Base-by-base conservation (phyloP, 2,888 invertebrate species). In the Prionchulus punctatus region DNA sequence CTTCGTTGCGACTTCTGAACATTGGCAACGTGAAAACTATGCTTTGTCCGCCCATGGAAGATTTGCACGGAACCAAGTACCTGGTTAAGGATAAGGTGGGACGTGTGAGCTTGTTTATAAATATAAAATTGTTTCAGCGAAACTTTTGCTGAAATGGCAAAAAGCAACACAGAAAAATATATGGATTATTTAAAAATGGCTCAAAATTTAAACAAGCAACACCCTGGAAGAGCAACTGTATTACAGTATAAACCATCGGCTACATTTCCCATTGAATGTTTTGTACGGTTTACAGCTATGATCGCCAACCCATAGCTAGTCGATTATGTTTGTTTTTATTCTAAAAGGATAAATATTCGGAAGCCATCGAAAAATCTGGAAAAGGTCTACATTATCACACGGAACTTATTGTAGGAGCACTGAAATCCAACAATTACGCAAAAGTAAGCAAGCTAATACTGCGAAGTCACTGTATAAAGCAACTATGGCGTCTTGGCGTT, bases 1-100 rank as follows among this genome's bases (percentile, higher is more conserved):
- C 25, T 18, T 27, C 31, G 21, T 3, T 21, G 15, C 4, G 36
- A 3, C 23, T 52, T 3, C 12, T 52, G 15, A 4, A 31, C 4
- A 12, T 21, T 30, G 47, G 47, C 7, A 30, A 31, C 31, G n/a
- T 52, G 3, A 25, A 52, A 30, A 52, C 21, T n/a, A 52, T 52
- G 52, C 25, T 52, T 3, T 25, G 25, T 4, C 52, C 52, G 23
- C 52, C 52, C 12, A 52, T 52, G 52, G 52, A 52, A 52, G 52
- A 52, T 21, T 31, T 30, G 31, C 4, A 12, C 7, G 36, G 36
- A 18, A 36, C 18, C 36, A 36, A 36, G 36, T 36, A 18, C n/a
- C n/a, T n/a, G n/a, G n/a, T n/a, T n/a, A n/a, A n/a, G n/a, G n/a
- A n/a, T n/a, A n/a, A n/a, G n/a, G n/a, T n/a, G n/a, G n/a, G n/a